Evolutionary conservation across 2,797 vertebrate genomes (phyloP).

Genomic region (Esox lucius): DNA sequence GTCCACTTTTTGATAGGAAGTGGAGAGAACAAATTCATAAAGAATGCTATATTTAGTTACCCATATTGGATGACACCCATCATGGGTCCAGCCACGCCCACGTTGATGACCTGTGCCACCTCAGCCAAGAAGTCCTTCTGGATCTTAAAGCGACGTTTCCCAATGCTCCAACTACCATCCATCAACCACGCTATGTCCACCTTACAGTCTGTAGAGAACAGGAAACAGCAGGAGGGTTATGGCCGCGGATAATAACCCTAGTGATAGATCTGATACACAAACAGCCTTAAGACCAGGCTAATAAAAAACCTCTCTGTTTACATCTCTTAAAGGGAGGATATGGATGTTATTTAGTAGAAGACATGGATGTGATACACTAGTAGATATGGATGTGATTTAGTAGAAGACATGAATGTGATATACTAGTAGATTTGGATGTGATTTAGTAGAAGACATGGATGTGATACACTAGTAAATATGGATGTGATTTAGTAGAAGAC

Average conservation of each 20-base stretch:
- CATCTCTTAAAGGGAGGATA: not conserved
- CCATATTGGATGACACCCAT: slow-evolving; percentile 96
- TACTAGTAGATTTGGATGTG: too few species aligned
- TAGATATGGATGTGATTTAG: too few species aligned
- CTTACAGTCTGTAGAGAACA: slow-evolving; percentile 82
- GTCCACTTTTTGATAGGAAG: not conserved
- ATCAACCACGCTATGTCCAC: slow-evolving; percentile 92
- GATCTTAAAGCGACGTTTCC: slow-evolving; percentile 92
- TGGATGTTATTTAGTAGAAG: not conserved
- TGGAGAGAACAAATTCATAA: not conserved
- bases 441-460: too few species aligned
- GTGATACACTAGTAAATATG: too few species aligned
- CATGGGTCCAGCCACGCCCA: slow-evolving; percentile 86
- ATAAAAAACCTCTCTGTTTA: too few species aligned
- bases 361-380: too few species aligned
- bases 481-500: too few species aligned
- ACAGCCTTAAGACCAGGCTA: too few species aligned
- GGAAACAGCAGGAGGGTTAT: too few species aligned
- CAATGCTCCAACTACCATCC: slow-evolving; percentile 95
- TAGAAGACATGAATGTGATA: too few species aligned
- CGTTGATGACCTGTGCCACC: slow-evolving; percentile 83
- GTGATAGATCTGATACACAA: not conserved
- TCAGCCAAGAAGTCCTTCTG: slow-evolving; percentile 92
- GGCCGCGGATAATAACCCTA: too few species aligned
- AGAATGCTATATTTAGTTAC: slow-evolving; percentile 62